Conservation (phyloP, 2,888 invertebrate genomes). For the Ennomos erosarius region DNA sequence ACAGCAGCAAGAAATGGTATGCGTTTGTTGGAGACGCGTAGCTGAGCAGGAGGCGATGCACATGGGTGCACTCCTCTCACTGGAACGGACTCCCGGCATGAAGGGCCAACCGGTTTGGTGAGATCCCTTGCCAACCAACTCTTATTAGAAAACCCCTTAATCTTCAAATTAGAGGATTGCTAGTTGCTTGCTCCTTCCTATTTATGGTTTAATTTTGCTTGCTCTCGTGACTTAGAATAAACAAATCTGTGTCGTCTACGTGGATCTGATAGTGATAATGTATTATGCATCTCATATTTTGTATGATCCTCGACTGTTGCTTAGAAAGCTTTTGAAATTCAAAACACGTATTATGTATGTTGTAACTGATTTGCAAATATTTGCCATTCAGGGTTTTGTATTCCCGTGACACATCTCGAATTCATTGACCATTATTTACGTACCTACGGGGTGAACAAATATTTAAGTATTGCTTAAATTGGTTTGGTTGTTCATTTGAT, state of each 20-base stretch:
- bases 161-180: slow-evolving; percentile 32
- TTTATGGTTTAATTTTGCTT: slow-evolving; percentile 40
- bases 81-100: slow-evolving; percentile 71
- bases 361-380: slow-evolving; percentile 16
- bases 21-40: slow-evolving; percentile 64
- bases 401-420: slow-evolving; percentile 8
- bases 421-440: slow-evolving; percentile 12
- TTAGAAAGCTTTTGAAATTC: slow-evolving; percentile 17
- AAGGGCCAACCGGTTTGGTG: slow-evolving; percentile 84
- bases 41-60: slow-evolving; percentile 72
- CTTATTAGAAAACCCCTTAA: slow-evolving; percentile 53
- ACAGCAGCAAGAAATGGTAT: slow-evolving; percentile 71
- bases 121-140: slow-evolving; percentile 69
- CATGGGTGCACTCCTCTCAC: slow-evolving; percentile 66
- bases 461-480: slow-evolving; percentile 6
- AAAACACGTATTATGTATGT: slow-evolving; percentile 11
- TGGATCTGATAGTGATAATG: slow-evolving; percentile 23
- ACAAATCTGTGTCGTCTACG: slow-evolving; percentile 13
- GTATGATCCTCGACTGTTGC: slow-evolving; percentile 6
- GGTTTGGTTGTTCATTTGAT: slow-evolving; percentile 3
- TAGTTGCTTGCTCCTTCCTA: slow-evolving; percentile 18
- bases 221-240: slow-evolving; percentile 19
- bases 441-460: slow-evolving; percentile 10
- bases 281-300: slow-evolving; percentile 19
- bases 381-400: slow-evolving; percentile 8